These are phyloP conservation scores for Coendou prehensilis DNA, from an alignment of 2,797 vertebrate genomes.

Conservation along the genomic window DNA sequence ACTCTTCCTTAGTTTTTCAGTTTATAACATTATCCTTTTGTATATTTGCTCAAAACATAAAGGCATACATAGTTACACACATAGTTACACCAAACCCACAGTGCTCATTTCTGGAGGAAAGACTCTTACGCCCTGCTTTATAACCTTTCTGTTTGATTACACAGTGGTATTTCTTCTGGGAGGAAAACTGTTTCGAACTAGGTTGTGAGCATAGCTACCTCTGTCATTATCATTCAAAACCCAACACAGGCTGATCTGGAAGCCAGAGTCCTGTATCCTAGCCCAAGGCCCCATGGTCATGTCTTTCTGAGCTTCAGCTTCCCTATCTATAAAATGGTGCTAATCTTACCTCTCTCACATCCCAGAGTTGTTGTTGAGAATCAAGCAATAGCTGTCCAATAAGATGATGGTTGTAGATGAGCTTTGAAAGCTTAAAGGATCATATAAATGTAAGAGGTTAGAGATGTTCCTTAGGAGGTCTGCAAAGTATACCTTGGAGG, in stretches of 20 bases:
- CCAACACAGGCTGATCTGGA: background rate
- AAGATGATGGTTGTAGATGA: background rate
- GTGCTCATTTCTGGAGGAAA: background rate
- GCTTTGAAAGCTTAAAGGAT: background rate
- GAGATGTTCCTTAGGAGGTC: background rate
- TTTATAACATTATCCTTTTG: background rate
- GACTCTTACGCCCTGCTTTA: background rate
- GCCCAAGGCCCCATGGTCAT: too few relatives aligned
- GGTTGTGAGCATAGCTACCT: background rate
- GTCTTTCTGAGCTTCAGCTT: background rate
- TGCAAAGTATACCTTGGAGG: background rate
- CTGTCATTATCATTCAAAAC: background rate
- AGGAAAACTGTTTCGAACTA: background rate
- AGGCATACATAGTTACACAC: background rate
- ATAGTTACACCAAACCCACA: background rate
- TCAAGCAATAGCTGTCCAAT: background rate
- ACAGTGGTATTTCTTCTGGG: background rate
- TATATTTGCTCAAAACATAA: background rate
- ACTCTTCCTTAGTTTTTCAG: background rate
- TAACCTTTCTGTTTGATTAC: background rate
- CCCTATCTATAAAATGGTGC: background rate
- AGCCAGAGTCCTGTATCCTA: background rate
- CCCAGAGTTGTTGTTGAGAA: background rate
- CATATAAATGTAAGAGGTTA: background rate
- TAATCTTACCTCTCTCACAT: background rate